Base-by-base conservation (phyloP, 1,140 invertebrate species). In the Drosophila nigromelanica region DNA sequence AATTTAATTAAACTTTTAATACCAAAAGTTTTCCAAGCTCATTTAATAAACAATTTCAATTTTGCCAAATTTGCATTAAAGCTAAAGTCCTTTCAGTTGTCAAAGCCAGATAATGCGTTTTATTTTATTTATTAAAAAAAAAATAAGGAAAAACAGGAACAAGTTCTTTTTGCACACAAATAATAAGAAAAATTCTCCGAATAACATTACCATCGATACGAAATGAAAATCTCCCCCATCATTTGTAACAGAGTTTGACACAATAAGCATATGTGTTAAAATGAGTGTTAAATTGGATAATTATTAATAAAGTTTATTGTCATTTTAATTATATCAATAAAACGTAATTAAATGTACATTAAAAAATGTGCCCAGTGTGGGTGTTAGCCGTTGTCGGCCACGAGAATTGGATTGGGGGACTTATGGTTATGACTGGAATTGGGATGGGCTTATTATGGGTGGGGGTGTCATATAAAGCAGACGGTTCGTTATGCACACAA, bases 241-340 rank as follows among this genome's bases (percentile, higher is more conserved):
- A 40, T 5, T 40, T n/a, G 5, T 40, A 40, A n/a, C n/a, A 2
- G 43, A 52, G 6, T 54, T 43, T 64, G 7, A 15, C 61, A 37
- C 12, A 33, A 47, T 62, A 18, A 30, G 5, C 6, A 24, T 37
- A 11, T 35, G 47, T 15, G 48, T 18, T 39, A 10, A 60, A 70
- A 12, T 43, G 39, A 35, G 27, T 30, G 54, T 60, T 10, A 62
- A 73, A 68, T 68, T 62, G 39, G 52, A 60, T 48, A 73, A 73
- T 73, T 72, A 76, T 73, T 76, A 62, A 61, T 62, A 61, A 75
- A 63, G 40, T 40, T 63, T 47, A 76, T 63, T 67, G 62, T 45
- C 52, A 76, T 73, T 76, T 63, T 73, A 73, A 52, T 63, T 54
- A 15, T 54, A 56, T 73, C 68, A 76, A 76, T 78, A 59, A 63